Conservation (phyloP, 2,888 invertebrate genomes). For the Dryocosmus kuriphilus region DNA sequence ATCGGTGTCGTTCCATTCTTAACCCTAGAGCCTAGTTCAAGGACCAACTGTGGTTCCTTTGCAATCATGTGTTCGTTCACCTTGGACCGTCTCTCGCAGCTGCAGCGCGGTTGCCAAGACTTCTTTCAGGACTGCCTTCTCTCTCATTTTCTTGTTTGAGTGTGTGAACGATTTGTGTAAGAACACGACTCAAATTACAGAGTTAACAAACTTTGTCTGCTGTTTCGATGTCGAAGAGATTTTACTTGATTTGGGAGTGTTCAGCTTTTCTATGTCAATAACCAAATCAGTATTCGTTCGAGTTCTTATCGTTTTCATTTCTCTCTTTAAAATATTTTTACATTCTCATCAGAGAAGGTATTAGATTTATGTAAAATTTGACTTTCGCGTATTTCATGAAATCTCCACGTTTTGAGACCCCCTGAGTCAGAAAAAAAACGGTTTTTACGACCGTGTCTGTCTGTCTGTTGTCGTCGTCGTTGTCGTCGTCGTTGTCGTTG, state of each 20-base stretch:
- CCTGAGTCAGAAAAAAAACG: too few species aligned
- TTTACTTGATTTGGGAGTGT: neutral
- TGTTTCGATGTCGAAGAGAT: neutral
- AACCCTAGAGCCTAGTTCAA: conserved; percentile 38
- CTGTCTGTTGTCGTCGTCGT: too few species aligned
- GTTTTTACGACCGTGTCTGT: too few species aligned
- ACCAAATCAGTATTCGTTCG: too few species aligned
- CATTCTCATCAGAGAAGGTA: too few species aligned
- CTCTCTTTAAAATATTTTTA: too few species aligned
- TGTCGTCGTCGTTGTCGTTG: too few species aligned
- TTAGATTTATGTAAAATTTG: too few species aligned
- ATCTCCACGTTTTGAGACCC: too few species aligned
- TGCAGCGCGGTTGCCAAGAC: conserved; percentile 38
- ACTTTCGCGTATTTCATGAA: too few species aligned
- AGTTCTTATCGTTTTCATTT: too few species aligned
- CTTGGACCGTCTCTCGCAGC: conserved; percentile 29
- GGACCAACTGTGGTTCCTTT: conserved; percentile 29
- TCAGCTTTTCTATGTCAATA: neutral
- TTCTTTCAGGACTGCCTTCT: conserved; percentile 21
- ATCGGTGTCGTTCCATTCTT: conserved; percentile 38
- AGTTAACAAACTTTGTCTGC: neutral
- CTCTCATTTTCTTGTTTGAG: neutral
- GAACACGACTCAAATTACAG: conserved; percentile 13
- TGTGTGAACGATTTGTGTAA: neutral
- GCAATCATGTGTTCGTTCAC: conserved; percentile 24